Evolutionary conservation across 1,140 invertebrate species (phyloP), one percentile per base, ranked within the genome.

Genomic region (Drosophila santomea): DNA sequence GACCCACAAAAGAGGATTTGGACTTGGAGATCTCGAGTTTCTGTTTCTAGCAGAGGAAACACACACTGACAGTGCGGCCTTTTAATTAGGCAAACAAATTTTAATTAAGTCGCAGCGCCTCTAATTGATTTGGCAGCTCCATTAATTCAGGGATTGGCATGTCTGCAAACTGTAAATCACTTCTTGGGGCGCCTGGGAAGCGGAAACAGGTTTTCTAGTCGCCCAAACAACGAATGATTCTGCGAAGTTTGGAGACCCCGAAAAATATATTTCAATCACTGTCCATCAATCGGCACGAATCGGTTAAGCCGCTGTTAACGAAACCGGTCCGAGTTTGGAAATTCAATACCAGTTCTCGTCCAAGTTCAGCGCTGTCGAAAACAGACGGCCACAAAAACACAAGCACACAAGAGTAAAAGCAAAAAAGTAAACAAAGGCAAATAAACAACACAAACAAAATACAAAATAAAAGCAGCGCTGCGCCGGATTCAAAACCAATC

Each of bases 41-140:
- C 44, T 68, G 47, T 45, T 58, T 68, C 44, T 68, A 43, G 38
- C 36, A 25, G 61, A 69, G 17, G 23, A 28, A 35, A 47, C 58
- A 76, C 75, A 80, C 83, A 88, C 75, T 88, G 84, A 63, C 79
- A 79, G 45, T 55, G 56, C 45, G 66, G 57, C 59, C 63, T 54
- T 61, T 89, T 80, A 80, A 88, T 88, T 69, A 89, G 67, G 66
- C 71, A 88, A 80, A 88, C 83, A 79, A 79, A 83, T 88, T 88
- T 83, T 89, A 83, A 88, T 88, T 83, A 88, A 88, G 79, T 67
- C 54, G 84, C 84, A 83, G 63, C 55, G 61, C 66, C 76, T 69
- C 80, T 79, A 86, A 86, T 88, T 88, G 83, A 89, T 88, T 83
- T 79, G 54, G 62, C 61, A 66, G 66, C 44, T 52, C 61, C 36